Evolutionary conservation across 2,797 vertebrate species (phyloP), one percentile per base, ranked within the genome.

Genomic region (Amblyraja radiata): DNA sequence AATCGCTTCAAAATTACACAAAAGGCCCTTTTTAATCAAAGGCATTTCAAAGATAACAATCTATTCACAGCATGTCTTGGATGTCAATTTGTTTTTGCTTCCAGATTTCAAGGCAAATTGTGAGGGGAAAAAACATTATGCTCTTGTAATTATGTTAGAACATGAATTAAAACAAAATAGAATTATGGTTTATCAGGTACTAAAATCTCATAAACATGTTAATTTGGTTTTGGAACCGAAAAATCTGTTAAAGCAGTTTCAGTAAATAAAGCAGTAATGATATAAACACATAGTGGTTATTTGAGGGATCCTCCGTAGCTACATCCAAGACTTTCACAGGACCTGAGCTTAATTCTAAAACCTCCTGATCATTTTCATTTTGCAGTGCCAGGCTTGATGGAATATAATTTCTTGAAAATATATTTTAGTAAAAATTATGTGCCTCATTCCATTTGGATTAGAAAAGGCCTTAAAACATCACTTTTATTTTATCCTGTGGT

Each of bases 391-490:
- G 18, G 90, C 28, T 39, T 71, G n/a, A 39, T n/a, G 65, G 39
- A 54, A 74, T 61, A 28, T 61, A 84, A 14, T 46, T 74, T 74
- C 32, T 90, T 91, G 86, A 74, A 73, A 88, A 54, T 28, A 74
- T 54, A 92, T 74, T 92, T 73, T 92, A 23, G 73, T 39, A 73
- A 73, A 36, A 91, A 46, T n/a, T 46, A 36, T 91, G 68, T 91
- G 68, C 21, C 23, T 39, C 54, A n/a, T 54, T 54, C 11, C 5
- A 76, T 58, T 65, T 58, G 54, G 21, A 74, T 54, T 6, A 28
- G 0, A n/a, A 46, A 76, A 92, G 28, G 1, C 46, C 76, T 74
- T 54, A 7, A 63, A 54, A 1, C 74, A 91, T 54, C 73, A 91
- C 1, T 32, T 91, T 74, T 92, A 5, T 13, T 74, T 54, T n/a